Evolutionary conservation across 2,888 invertebrate species (phyloP).

Genomic region (Leucania comma): DNA sequence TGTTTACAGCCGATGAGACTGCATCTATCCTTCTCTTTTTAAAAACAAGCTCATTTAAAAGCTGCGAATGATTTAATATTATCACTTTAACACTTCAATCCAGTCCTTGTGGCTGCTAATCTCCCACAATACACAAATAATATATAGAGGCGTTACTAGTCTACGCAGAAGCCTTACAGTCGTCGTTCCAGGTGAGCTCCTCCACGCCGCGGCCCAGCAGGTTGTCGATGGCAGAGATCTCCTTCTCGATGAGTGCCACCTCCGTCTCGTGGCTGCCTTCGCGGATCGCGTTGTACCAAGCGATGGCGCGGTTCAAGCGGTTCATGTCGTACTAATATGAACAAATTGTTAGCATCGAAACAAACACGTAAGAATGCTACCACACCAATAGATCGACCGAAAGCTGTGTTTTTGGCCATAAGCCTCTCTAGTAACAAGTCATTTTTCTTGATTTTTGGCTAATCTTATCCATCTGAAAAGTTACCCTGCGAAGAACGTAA

Average conservation of each 20-base stretch:
- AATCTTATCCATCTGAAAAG: neutral
- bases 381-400: neutral
- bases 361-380: neutral
- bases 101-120: too few relatives aligned
- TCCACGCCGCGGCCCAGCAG: constrained; percentile 93
- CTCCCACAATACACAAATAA: too few relatives aligned
- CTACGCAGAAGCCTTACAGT: constrained; percentile 90
- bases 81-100: too few relatives aligned
- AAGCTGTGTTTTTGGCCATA: too few relatives aligned
- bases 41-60: too few relatives aligned
- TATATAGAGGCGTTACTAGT: neutral
- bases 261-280: constrained; percentile 94
- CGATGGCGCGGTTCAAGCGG: constrained; percentile 91
- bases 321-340: constrained; percentile 87
- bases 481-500: neutral
- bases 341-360: neutral
- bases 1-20: too few relatives aligned
- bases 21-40: too few relatives aligned
- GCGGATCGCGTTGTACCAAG: constrained; percentile 96
- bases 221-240: constrained; percentile 94
- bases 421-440: too few relatives aligned
- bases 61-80: too few relatives aligned
- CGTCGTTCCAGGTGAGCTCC: constrained; percentile 94
- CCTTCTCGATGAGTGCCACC: constrained; percentile 93
- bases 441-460: too few relatives aligned